Conservation (phyloP, 2,888 invertebrate species). For the Eucriotettix oculatus region DNA sequence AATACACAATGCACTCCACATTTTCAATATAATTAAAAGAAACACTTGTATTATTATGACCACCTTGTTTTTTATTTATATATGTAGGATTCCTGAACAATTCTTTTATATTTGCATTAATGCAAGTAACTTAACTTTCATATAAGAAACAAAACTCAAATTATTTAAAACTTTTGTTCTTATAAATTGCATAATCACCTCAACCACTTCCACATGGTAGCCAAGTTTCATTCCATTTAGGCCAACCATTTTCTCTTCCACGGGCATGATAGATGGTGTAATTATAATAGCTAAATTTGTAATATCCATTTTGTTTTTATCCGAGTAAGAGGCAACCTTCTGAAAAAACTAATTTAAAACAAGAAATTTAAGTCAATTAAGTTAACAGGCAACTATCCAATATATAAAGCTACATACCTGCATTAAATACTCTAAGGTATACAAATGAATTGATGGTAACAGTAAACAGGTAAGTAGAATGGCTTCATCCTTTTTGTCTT, state of each 20-base stretch:
- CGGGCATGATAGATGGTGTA: slow-evolving; percentile 73
- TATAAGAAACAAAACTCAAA: too few species aligned
- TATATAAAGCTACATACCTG: slow-evolving; percentile 32
- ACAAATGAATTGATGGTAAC: slow-evolving; percentile 58
- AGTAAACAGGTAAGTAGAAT: slow-evolving; percentile 50
- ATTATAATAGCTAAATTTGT: slow-evolving; percentile 73
- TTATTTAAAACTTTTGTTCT: too few species aligned
- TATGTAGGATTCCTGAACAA: too few species aligned
- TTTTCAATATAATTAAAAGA: background rate
- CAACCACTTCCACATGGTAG: slow-evolving; percentile 51
- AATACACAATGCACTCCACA: background rate
- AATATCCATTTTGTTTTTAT: slow-evolving; percentile 66
- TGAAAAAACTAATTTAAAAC: slow-evolving; percentile 40
- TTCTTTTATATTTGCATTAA: too few species aligned
- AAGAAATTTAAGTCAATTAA: slow-evolving; percentile 2
- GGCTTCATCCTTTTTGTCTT: slow-evolving; percentile 41
- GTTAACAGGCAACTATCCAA: too few species aligned
- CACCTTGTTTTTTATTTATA: too few species aligned
- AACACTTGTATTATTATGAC: too few species aligned
- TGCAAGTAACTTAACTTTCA: too few species aligned
- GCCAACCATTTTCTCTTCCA: slow-evolving; percentile 38
- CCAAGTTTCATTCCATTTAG: slow-evolving; percentile 39
- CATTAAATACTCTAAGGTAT: slow-evolving; percentile 67
- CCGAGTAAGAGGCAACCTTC: slow-evolving; percentile 48
- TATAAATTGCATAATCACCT: slow-evolving; percentile 28